Conservation (phyloP, 2,113 vertebrate genomes). For the Myiozetetes cayanensis region DNA sequence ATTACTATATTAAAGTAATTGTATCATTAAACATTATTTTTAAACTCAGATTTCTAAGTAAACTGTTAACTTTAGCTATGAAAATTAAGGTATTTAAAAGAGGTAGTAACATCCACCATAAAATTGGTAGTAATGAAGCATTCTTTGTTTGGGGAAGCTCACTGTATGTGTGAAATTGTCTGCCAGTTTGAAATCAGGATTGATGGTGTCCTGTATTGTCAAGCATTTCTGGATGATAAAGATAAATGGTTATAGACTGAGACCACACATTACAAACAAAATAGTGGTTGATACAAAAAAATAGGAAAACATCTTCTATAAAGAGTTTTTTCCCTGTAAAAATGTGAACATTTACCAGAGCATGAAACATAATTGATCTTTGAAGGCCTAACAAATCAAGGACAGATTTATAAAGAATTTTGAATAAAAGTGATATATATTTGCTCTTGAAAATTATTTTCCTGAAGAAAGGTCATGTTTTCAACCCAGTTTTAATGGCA, state of each 20-base stretch:
- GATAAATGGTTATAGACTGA: slow-evolving; percentile 6
- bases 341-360: neutral
- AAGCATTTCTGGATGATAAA: neutral
- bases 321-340: neutral
- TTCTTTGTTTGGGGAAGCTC: neutral
- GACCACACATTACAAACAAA: neutral
- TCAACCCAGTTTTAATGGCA: neutral
- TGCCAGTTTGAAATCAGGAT: neutral
- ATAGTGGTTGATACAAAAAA: neutral
- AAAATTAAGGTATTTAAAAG: neutral
- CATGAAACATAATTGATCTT: neutral
- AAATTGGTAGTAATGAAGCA: neutral
- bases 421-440: neutral
- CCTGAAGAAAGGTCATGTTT: neutral
- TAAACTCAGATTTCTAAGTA: neutral
- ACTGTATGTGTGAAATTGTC: neutral
- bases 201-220: neutral
- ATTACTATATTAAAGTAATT: neutral
- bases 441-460: neutral
- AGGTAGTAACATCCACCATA: neutral
- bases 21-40: neutral
- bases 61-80: neutral
- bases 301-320: neutral
- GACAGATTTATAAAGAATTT: neutral
- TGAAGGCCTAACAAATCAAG: neutral